Percentiles rank a stretch among this genome's conserved stretches.
Evolutionary conservation across 2,113 vertebrate genomes (phyloP).

Genomic region (Brienomyrus longianalis): DNA sequence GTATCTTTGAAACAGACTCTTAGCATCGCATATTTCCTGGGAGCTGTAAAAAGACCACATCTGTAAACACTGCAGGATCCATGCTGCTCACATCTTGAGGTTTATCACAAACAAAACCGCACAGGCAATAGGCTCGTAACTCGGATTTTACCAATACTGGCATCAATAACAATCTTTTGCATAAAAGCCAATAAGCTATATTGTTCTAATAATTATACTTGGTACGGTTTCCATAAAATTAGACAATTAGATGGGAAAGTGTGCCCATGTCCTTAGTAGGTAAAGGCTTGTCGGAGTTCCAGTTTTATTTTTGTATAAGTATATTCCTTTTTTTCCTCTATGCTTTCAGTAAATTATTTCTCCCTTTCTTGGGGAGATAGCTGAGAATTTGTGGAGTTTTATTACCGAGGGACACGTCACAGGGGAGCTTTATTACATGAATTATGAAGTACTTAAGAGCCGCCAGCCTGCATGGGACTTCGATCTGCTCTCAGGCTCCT

Average conservation of each 20-base stretch:
- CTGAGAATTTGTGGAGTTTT: background rate
- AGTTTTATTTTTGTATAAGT: background rate
- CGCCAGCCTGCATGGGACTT: background rate
- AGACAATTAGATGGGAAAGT: background rate
- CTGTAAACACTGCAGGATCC: background rate
- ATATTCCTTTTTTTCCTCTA: background rate
- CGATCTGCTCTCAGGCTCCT: background rate
- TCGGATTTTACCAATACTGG: background rate
- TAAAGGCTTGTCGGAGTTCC: background rate
- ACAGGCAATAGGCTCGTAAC: background rate
- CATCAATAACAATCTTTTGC: background rate
- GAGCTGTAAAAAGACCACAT: background rate
- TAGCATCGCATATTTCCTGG: background rate
- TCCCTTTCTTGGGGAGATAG: background rate
- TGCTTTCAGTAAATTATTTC: background rate
- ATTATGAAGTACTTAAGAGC: background rate
- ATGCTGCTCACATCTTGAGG: background rate
- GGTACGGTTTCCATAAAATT: background rate
- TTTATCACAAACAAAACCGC: background rate
- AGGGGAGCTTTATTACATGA: background rate
- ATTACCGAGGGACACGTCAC: background rate
- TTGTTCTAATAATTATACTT: background rate
- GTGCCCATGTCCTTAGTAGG: background rate
- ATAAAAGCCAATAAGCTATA: background rate
- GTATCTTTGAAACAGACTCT: background rate